These are phyloP conservation scores for Otolemur garnettii DNA, from an alignment of 2,113 vertebrate genomes.

Conservation along the genomic window DNA sequence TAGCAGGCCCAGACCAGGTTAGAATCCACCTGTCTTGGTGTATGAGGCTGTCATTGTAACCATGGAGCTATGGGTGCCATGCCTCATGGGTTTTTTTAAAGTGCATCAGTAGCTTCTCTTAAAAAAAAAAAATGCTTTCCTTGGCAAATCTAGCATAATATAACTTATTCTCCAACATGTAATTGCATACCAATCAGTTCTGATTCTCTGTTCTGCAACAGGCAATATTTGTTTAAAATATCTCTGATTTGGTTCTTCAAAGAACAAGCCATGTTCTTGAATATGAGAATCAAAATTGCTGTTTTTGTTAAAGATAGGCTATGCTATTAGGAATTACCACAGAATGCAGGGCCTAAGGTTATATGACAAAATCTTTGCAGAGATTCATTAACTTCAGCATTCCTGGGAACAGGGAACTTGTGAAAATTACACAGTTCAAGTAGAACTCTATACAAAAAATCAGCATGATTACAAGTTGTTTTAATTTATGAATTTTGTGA, in stretches of 20 bases:
- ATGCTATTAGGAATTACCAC: not conserved
- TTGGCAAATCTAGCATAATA: not conserved
- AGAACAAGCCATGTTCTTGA: not conserved
- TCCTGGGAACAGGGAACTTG: rapidly evolving
- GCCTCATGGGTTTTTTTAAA: not conserved
- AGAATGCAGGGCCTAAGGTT: not conserved
- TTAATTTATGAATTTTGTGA: not conserved
- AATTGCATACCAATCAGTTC: not conserved
- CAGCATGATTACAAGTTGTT: not conserved
- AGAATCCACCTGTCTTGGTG: too few relatives aligned
- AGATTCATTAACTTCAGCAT: not conserved
- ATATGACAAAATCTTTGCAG: not conserved
- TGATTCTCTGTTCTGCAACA: slow-evolving; percentile 28
- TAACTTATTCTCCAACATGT: not conserved
- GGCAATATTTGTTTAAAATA: slow-evolving; percentile 55
- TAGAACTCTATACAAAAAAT: rapidly evolving
- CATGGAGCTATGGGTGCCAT: too few relatives aligned
- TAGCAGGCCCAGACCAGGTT: too few relatives aligned
- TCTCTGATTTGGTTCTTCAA: slow-evolving; percentile 40
- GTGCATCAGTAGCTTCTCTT: not conserved
- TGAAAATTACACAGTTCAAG: not conserved
- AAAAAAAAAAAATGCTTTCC: not conserved
- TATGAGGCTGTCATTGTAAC: too few relatives aligned
- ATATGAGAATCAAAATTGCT: not conserved
- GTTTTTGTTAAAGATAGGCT: not conserved